Percentiles rank a stretch among this genome's conserved stretches.
phyloP scores from a whole-genome alignment of 2,113 vertebrate genomes.

The Accipiter virgatus region DNA sequence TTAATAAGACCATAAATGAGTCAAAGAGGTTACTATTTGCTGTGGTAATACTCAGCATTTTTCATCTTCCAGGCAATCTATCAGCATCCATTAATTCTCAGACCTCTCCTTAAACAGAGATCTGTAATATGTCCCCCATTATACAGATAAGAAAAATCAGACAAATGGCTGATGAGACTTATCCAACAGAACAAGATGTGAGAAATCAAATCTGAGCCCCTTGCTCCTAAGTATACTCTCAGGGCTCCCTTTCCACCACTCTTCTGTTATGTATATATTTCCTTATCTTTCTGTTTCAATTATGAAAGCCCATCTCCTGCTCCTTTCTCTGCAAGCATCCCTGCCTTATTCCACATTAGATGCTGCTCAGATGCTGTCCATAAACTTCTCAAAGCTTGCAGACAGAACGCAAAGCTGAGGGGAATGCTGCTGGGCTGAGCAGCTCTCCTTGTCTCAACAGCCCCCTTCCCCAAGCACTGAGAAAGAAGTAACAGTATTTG shows the following conservation, averaged over 20 bases:
- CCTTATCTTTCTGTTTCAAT: constrained; percentile 13
- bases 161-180: neutral
- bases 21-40: constrained; percentile 44
- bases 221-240: neutral
- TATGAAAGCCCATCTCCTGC: neutral
- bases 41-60: neutral
- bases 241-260: neutral
- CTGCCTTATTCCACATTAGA: neutral
- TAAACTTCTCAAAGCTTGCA: neutral
- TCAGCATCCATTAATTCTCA: constrained; percentile 22
- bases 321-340: neutral
- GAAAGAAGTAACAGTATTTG: neutral
- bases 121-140: neutral
- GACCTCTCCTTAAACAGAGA: neutral
- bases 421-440: neutral
- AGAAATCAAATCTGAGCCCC: constrained; percentile 2
- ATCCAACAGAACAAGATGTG: neutral
- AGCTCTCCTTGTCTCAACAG: neutral
- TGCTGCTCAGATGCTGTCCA: neutral
- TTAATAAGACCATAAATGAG: constrained; percentile 54
- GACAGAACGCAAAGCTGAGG: neutral
- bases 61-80: constrained; percentile 5
- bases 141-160: neutral
- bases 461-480: neutral
- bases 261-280: neutral